Evolutionary conservation across 2,888 invertebrate genomes (phyloP).

Genomic region (Tuberolachnus salignus): DNA sequence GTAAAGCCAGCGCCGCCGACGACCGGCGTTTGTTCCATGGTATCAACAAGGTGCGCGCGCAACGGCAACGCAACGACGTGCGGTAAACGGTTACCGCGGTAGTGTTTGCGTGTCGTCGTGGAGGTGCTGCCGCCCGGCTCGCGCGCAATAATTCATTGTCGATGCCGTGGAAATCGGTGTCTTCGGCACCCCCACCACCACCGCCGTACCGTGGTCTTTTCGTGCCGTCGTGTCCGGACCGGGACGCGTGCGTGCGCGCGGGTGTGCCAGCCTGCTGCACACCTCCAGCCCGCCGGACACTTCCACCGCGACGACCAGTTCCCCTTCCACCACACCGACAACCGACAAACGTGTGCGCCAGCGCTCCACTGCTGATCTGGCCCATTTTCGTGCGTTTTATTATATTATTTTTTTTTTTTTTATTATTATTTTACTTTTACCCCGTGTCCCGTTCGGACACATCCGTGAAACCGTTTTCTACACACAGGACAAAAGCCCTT

Average conservation of each 20-base stretch:
- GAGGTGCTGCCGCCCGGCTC: not conserved
- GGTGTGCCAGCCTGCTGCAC: constrained; percentile 38
- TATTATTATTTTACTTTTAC: constrained; percentile 27
- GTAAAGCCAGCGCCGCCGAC: not conserved
- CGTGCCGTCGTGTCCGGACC: not conserved
- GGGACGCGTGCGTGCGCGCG: constrained; percentile 19
- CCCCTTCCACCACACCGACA: not conserved
- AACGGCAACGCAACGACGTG: no score
- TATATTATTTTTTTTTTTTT: constrained; percentile 29
- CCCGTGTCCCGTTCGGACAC: constrained; percentile 29
- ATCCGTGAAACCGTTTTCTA: constrained; percentile 17
- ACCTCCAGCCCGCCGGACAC: not conserved
- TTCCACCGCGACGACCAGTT: not conserved
- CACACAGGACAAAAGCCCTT: constrained; percentile 7
- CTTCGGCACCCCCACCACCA: not conserved
- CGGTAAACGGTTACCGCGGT: constrained; percentile 27
- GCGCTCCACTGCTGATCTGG: constrained; percentile 46
- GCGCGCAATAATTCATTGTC: constrained; percentile 1
- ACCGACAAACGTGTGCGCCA: constrained; percentile 13
- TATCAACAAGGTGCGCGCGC: not conserved
- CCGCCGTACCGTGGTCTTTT: no score
- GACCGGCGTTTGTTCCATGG: not conserved
- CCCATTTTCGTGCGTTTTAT: constrained; percentile 31
- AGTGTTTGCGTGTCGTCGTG: not conserved
- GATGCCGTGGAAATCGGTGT: not conserved